Evolutionary conservation across 2,888 invertebrate species (phyloP).

Genomic region (Limnephilus rhombicus): DNA sequence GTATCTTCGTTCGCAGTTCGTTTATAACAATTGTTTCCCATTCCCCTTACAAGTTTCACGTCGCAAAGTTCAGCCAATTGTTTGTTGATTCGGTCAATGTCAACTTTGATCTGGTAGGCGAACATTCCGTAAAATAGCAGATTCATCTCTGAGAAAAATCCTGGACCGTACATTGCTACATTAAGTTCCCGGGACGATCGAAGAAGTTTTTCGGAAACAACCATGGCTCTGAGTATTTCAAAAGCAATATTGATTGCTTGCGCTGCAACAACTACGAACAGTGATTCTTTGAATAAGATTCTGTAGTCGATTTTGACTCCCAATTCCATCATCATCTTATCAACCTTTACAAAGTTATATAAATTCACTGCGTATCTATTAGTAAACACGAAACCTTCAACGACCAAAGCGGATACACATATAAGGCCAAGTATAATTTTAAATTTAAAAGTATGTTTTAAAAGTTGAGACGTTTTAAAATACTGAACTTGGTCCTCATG

Average conservation of each 20-base stretch:
- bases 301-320: background rate
- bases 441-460: background rate
- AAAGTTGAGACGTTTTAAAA: background rate
- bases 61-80: background rate
- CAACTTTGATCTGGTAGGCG: background rate
- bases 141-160: background rate
- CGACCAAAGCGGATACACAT: background rate
- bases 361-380: conserved; percentile 8
- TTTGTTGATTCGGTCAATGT: background rate
- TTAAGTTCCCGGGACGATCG: background rate
- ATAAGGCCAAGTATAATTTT: background rate
- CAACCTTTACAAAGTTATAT: background rate
- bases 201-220: background rate
- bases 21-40: background rate
- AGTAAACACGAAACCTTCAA: background rate
- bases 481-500: background rate
- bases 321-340: background rate
- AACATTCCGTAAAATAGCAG: background rate
- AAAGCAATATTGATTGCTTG: background rate
- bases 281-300: background rate
- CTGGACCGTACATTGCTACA: background rate
- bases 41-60: background rate
- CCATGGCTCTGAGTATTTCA: background rate
- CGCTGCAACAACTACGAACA: background rate
- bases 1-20: background rate